A percentile compares a stretch with the other conserved stretches of the same genome.
phyloP scores from a whole-genome alignment of 2,888 invertebrate species.

The Amblyteles armatorius region DNA sequence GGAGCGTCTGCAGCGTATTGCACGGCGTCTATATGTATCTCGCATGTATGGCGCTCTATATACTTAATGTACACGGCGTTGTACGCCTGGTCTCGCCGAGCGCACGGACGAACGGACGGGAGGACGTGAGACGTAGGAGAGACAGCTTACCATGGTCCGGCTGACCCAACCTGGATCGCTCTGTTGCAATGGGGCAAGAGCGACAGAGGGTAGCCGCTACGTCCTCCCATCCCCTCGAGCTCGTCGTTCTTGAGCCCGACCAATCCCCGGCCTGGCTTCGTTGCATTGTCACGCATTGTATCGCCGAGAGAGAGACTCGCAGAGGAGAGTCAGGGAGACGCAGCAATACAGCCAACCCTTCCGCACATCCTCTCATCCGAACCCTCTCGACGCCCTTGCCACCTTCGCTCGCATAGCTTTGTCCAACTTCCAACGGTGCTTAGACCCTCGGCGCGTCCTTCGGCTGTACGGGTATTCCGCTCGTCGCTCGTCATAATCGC shows the following conservation, averaged over 20 bases:
- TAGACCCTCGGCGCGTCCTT: constrained; percentile 40
- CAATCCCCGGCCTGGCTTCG: constrained; percentile 43
- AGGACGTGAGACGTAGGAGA: constrained; percentile 57
- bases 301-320: constrained; percentile 18
- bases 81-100: constrained; percentile 26
- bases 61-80: constrained; percentile 32
- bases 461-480: constrained; percentile 52
- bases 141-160: constrained; percentile 66
- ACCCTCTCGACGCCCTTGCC: constrained; percentile 58
- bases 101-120: constrained; percentile 49
- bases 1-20: neutral
- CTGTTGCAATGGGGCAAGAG: constrained; percentile 30
- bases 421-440: constrained; percentile 67
- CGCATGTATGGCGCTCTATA: constrained; percentile 28
- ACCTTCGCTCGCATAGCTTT: constrained; percentile 58
- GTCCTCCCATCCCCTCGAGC: constrained; percentile 15
- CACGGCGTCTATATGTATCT: constrained; percentile 45
- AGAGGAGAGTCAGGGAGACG: neutral
- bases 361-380: constrained; percentile 26
- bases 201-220: constrained; percentile 26
- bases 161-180: constrained; percentile 60
- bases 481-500: constrained; percentile 64
- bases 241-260: constrained; percentile 55
- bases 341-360: neutral
- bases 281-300: constrained; percentile 66